Evolutionary conservation across 2,888 invertebrate species (phyloP), one percentile per base, ranked within the genome.

Genomic region (Chaitophorus viminalis): DNA sequence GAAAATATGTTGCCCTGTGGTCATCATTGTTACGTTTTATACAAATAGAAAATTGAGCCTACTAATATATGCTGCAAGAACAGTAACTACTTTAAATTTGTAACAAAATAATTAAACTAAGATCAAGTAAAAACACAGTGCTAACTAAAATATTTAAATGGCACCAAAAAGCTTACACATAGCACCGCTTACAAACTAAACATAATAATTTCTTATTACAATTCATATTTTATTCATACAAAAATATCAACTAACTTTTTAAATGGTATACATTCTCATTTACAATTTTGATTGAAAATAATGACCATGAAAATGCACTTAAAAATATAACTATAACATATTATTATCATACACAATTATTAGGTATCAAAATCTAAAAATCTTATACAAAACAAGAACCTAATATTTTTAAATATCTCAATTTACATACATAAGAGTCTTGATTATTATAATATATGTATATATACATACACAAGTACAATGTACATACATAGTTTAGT

Each of bases 301-400:
- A 87, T 87, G 87, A 60, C 79, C 72, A 81, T 87, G 79, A 79
- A 87, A 87, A 65, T 75, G 65, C 87, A 75, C 81, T 79, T 87
- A 86, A 72, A 86, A 70, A 77, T 72, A 74, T 65, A 78, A 74
- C 33, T 65, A 39, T 75, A 86, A 86, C 78, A 39, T 86, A 85
- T 79, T 87, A 79, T 87, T 74, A 87, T 87, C 81, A 81, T 81
- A 81, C 84, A 85, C 84, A 81, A 81, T 87, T 74, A 79, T 87
- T 87, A 87, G 65, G 79, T 87, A 87, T 87, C 79, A 87, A 87
- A 87, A 87, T 87, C 81, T 87, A 72, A 87, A 87, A 87, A 87
- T 87, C 81, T 87, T 81, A 87, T 81, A 87, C 60, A 81, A 87
- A 87, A 87, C 36, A 74, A 81, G 79, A 79, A 75, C 72, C 72